These are phyloP conservation scores for Mythimna albipuncta DNA, from an alignment of 2,888 invertebrate genomes.

Conservation along the genomic window DNA sequence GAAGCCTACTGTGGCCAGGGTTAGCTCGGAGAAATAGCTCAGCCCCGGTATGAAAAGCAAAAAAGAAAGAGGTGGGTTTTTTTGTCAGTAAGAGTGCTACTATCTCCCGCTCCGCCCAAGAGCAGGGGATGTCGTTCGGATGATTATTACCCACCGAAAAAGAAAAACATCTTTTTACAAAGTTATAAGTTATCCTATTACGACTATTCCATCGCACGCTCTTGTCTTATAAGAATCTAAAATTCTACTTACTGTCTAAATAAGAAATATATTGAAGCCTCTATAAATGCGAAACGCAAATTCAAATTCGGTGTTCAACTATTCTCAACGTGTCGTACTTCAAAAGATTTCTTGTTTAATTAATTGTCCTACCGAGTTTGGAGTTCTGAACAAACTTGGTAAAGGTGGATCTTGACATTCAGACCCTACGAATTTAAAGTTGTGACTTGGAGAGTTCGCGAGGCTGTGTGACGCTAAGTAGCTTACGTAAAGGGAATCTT, in stretches of 20 bases:
- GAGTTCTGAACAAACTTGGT: conserved; percentile 53
- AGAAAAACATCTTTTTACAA: background rate
- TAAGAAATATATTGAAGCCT: conserved; percentile 9
- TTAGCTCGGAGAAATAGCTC: too few relatives aligned
- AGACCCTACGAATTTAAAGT: conserved; percentile 48
- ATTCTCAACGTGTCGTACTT: conserved; percentile 41
- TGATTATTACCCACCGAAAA: too few relatives aligned
- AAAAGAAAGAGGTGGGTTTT: too few relatives aligned
- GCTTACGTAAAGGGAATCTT: conserved; percentile 39
- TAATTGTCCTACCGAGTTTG: conserved; percentile 51
- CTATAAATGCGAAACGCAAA: conserved; percentile 23
- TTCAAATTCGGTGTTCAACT: conserved; percentile 48
- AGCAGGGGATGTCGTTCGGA: too few relatives aligned
- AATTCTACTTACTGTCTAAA: background rate
- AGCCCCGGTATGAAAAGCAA: too few relatives aligned
- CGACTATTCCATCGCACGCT: background rate
- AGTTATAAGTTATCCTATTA: too few relatives aligned
- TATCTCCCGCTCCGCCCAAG: too few relatives aligned
- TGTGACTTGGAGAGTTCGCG: conserved; percentile 18
- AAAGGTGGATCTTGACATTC: conserved; percentile 47
- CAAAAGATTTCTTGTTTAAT: conserved; percentile 54
- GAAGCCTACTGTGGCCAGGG: too few relatives aligned
- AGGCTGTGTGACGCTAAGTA: conserved; percentile 40
- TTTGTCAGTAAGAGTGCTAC: too few relatives aligned
- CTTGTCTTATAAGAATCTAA: background rate